Base-by-base conservation (phyloP, 2,797 vertebrate genomes). In the Eupleurogrammus muticus region DNA sequence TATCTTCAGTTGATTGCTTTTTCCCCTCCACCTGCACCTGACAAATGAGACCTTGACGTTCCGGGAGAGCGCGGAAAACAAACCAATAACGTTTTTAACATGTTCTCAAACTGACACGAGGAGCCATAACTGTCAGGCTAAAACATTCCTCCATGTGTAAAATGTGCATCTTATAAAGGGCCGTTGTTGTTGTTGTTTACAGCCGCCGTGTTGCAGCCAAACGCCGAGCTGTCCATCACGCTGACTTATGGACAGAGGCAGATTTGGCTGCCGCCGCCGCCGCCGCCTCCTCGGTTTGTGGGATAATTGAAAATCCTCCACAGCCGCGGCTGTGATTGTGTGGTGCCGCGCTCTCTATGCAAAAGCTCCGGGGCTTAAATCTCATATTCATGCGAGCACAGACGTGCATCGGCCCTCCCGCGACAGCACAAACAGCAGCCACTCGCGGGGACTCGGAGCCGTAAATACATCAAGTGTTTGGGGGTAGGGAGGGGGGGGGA, bases 261-360 rank as follows among this genome's bases (percentile, higher is more conserved):
- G 80, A 82, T 79, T 76, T 75, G 54, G 60, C 72, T 52, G 64
- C 65, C 28, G 44, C 65, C 28, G 28, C 28, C 3, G 6, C 49
- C 9, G 5, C 48, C 55, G 58, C 40, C 72, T 81, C 60, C 71
- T 66, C 71, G 56, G 63, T 60, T 67, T 23, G 56, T 58, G 49
- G 78, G 75, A 80, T 81, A 80, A 84, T 70, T 84, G 75, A 80
- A 79, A 81, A 81, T 76, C 79, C 69, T 63, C 73, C 21, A 34
- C 40, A 70, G 70, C 55, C 58, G 68, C 35, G 64, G 72, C 72
- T 69, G 64, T n/a, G 64, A 70, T 62, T 57, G 53, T 66, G 70
- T 63, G 57, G 58, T 40, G 24, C 51, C 49, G n/a, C 20, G 23
- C 66, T 65, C 59, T 57, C 71, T 75, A 75, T 78, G 71, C 71